Base-by-base conservation (phyloP, 2,113 vertebrate species). In the Diglossa brunneiventris region DNA sequence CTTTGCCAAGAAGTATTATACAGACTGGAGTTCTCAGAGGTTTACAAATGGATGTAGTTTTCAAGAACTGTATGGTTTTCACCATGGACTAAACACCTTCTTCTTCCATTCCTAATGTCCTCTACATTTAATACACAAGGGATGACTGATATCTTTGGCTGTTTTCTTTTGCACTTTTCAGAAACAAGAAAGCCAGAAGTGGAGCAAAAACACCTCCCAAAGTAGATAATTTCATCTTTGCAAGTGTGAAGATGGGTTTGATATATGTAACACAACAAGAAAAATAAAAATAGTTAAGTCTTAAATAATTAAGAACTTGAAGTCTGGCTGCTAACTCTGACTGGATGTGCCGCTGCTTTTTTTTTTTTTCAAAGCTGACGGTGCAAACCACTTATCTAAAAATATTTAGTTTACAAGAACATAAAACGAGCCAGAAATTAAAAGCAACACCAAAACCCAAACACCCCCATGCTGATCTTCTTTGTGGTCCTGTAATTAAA, bases 221-320 rank as follows among this genome's bases (percentile, higher is more conserved):
- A 79, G 44, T 2, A 64, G 53, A 44, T 33, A 64, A 16, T 46
- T 76, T 55, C 4, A 21, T 79, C 58, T 52, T 86, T 42, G 22
- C 23, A 93, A 83, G 53, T 46, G 37, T 69, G 72, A 88, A 84
- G 64, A 82, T 8, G 35, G 31, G 31, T 73, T 82, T 76, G 58
- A 58, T 64, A 52, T 9, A 35, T 64, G 46, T 41, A 58, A 88
- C 42, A 56, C 8, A 76, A 79, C 13, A 56, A 59, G 41, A 58
- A 83, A 79, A 85, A 76, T 31, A 68, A 87, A 91, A 76, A 79
- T 8, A 23, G 20, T 68, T 80, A 82, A 31, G 16, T 73, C 46
- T 88, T 83, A 93, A 76, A 86, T 69, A 67, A 72, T 91, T 69
- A 86, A 64, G 31, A 92, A 80, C 31, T 37, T 92, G 10, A 92